Percentiles rank a stretch among this genome's conserved stretches.
phyloP scores from a whole-genome alignment of 2,888 invertebrate genomes.

The Frankliniella fusca region DNA sequence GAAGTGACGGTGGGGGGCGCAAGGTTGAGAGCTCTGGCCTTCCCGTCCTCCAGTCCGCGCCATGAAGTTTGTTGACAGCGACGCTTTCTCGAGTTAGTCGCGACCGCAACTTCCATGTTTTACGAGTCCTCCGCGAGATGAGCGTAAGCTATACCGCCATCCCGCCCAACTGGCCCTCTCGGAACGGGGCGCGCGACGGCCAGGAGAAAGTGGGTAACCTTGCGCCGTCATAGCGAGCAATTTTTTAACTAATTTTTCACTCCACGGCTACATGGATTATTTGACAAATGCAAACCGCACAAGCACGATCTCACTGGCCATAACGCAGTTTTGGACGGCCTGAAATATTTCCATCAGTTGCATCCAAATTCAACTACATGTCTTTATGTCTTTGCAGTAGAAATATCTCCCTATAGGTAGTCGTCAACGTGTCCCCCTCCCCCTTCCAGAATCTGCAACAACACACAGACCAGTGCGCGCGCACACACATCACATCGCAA shows the following conservation, averaged over 20 bases:
- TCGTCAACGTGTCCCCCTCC: too few relatives aligned
- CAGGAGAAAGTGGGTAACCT: neutral
- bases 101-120: conserved; percentile 2
- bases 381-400: too few relatives aligned
- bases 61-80: conserved; percentile 15
- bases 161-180: neutral
- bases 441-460: neutral
- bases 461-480: neutral
- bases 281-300: too few relatives aligned
- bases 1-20: neutral
- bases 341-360: too few relatives aligned
- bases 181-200: neutral
- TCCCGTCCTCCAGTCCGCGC: neutral
- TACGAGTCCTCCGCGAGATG: conserved; percentile 3
- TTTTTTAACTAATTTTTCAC: too few relatives aligned
- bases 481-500: neutral
- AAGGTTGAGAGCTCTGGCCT: too few relatives aligned
- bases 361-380: too few relatives aligned
- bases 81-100: conserved; percentile 13
- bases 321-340: too few relatives aligned
- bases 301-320: too few relatives aligned
- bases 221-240: neutral
- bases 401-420: too few relatives aligned
- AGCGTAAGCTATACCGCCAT: neutral
- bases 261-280: neutral